Evolutionary conservation across 2,797 vertebrate species (phyloP), one percentile per base, ranked within the genome.

Genomic region (Denticeps clupeoides): DNA sequence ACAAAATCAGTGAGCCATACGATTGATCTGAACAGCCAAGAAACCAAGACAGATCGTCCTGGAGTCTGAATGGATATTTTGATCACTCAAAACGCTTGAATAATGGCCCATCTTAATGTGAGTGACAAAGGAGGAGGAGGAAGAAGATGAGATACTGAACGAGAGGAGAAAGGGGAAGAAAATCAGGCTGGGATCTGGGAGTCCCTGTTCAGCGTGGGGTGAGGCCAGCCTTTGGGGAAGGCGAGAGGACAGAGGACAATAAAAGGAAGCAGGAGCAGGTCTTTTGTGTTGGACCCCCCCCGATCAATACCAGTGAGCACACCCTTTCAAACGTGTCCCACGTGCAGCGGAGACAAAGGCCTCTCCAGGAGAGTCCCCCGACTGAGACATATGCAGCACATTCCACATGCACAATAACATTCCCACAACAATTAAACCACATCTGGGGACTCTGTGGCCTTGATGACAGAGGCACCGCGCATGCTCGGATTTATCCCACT

Each of bases 241-340:
- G 23, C 21, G 4, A 6, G 41, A 28, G 7, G 21, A 46, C 24
- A 10, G 49, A 16, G 9, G 27, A 23, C 38, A 45, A 51, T 13
- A 51, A 47, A 52, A 56, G 41, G 32, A 29, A 47, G 13, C 56
- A 40, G 47, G 28, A 37, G 31, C 10, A 28, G 26, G 41, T n/a
- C 40, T 41, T 51, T 49, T 56, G 47, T 29, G 41, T 44, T 7
- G 42, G 44, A 7, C 29, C 15, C 45, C n/a, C n/a, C 21, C 32
- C 40, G 38, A 53, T 60, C 58, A 43, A 64, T 62, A 57, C n/a
- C 43, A 21, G 40, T 54, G 42, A 28, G 51, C 33, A 7, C 41
- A 28, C 13, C 25, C 21, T 32, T 43, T 46, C 37, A 55, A 33
- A 52, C 53, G 33, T 3, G 28, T 31, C 5, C 21, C 25, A 25